Evolutionary conservation across 2,888 invertebrate species (phyloP).

Genomic region (Hypomecis punctinalis): DNA sequence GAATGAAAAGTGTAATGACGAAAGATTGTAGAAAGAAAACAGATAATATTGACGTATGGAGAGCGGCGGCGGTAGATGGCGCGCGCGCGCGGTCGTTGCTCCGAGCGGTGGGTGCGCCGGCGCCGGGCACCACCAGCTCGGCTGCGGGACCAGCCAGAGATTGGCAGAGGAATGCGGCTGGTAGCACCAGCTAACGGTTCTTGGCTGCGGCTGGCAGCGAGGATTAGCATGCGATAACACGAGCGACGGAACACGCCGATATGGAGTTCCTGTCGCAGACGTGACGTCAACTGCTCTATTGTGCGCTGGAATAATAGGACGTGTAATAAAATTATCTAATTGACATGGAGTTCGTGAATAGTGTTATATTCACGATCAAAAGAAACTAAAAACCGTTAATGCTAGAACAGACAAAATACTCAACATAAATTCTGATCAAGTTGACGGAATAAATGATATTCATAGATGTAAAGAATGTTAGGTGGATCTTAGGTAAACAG

Average conservation of each 20-base stretch:
- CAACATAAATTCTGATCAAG: no score
- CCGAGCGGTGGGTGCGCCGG: conserved; percentile 7
- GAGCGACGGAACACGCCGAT: conserved; percentile 16
- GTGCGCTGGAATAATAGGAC: no score
- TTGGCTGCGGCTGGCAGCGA: conserved; percentile 2
- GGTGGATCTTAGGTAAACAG: no score
- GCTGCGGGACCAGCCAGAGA: no score
- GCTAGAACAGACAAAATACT: no score
- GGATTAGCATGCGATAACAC: conserved; percentile 12
- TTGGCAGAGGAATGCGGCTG: conserved; percentile 19
- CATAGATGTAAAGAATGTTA: no score
- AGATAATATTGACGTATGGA: neutral
- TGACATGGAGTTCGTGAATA: neutral
- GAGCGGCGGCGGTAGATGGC: conserved; percentile 29
- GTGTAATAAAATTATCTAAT: neutral
- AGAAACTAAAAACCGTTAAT: no score
- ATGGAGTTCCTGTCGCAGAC: conserved; percentile 29
- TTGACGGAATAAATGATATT: no score
- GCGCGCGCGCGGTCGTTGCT: conserved; percentile 35
- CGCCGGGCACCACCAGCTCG: neutral
- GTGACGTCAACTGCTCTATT: neutral
- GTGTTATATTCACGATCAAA: no score
- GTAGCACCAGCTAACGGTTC: conserved; percentile 17
- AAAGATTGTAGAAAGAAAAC: conserved; percentile 23
- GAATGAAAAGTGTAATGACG: conserved; percentile 8